Evolutionary conservation across 1,140 invertebrate genomes (phyloP).

Genomic region (Leptinotarsa undecemlineata): DNA sequence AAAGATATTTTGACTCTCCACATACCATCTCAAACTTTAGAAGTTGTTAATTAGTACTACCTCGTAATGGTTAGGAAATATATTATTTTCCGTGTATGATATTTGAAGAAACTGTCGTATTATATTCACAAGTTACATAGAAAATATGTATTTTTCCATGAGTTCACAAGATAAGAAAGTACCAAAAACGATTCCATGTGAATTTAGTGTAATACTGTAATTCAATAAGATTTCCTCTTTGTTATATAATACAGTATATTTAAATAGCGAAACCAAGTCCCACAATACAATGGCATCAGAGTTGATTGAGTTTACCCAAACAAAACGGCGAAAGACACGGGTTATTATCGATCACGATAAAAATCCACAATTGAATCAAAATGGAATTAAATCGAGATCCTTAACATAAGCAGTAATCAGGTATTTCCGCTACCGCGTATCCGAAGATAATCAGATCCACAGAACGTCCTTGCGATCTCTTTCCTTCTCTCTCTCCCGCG

Average conservation of each 20-base stretch:
- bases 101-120: too few relatives aligned
- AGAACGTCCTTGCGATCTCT: not conserved
- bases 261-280: not conserved
- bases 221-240: not conserved
- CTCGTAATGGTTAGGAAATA: too few relatives aligned
- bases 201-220: too few relatives aligned
- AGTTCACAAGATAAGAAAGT: too few relatives aligned
- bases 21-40: too few relatives aligned
- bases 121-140: too few relatives aligned
- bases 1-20: too few relatives aligned
- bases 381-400: not conserved
- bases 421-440: slow-evolving; percentile 2
- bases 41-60: too few relatives aligned
- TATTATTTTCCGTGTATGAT: too few relatives aligned
- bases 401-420: slow-evolving; percentile 1
- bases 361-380: slow-evolving; percentile 1
- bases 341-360: not conserved
- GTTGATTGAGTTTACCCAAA: not conserved
- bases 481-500: not conserved
- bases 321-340: not conserved
- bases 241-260: not conserved
- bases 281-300: not conserved
- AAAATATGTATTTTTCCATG: too few relatives aligned
- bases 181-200: too few relatives aligned
- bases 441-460: not conserved